These are phyloP conservation scores for Pluvianellus socialis DNA, from an alignment of 2,113 vertebrate genomes.

Conservation along the genomic window DNA sequence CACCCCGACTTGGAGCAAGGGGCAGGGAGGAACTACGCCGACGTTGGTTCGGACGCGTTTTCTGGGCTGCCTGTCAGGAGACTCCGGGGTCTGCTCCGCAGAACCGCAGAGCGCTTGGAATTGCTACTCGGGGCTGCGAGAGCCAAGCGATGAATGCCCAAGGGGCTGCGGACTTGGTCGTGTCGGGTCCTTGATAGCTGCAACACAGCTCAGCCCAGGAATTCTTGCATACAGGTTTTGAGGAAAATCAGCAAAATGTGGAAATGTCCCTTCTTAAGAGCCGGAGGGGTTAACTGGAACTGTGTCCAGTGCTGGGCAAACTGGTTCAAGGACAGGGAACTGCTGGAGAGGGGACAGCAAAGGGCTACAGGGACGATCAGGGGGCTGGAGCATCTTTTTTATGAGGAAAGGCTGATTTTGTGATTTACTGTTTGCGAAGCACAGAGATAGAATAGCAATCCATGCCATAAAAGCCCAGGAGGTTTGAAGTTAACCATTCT, in stretches of 20 bases:
- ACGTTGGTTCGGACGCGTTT: neutral
- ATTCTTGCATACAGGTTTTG: neutral
- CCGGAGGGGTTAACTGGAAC: neutral
- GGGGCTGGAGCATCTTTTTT: no score
- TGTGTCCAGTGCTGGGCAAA: no score
- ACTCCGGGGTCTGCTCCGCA: neutral
- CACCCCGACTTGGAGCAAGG: neutral
- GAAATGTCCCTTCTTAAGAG: neutral
- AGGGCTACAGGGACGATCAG: no score
- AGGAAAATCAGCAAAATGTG: neutral
- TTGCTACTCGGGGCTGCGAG: neutral
- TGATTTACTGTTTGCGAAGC: neutral
- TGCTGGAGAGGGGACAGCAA: no score
- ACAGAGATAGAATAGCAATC: accelerated
- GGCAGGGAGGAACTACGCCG: neutral
- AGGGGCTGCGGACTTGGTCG: accelerated
- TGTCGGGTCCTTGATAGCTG: neutral
- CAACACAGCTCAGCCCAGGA: accelerated
- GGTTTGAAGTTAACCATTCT: neutral
- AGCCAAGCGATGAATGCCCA: no score
- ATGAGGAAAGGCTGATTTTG: no score
- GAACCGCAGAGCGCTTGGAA: neutral
- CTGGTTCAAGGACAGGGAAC: no score
- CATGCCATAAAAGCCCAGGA: neutral
- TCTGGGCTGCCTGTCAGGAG: neutral